phyloP scores from a whole-genome alignment of 2,113 vertebrate species.

The Erythrocercus mccallii region DNA sequence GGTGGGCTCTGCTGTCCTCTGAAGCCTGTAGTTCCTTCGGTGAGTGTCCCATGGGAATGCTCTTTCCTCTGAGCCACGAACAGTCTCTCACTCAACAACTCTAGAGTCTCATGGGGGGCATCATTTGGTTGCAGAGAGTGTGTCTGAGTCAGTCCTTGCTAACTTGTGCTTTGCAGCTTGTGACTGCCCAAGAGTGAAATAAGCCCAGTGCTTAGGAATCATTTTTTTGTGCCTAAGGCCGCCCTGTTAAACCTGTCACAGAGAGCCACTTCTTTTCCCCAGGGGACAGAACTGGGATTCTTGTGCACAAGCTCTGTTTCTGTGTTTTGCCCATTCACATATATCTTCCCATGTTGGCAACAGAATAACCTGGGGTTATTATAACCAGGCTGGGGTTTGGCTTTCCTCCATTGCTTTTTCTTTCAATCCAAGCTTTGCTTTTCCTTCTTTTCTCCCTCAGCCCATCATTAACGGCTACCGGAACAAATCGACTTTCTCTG shows the following conservation, averaged over 20 bases:
- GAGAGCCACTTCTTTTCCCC: not conserved
- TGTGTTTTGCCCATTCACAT: not conserved
- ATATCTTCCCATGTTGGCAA: not conserved
- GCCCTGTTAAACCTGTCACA: not conserved
- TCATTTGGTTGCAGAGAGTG: not conserved
- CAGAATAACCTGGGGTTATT: no score
- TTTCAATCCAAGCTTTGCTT: not conserved
- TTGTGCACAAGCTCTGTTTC: accelerated
- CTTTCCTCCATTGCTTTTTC: not conserved
- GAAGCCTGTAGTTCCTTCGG: conserved; percentile 73
- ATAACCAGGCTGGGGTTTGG: not conserved
- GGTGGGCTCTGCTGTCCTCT: conserved; percentile 71
- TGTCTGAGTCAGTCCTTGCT: not conserved
- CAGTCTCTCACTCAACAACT: not conserved
- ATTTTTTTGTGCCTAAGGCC: not conserved
- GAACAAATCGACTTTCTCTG: conserved; percentile 88
- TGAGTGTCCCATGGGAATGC: not conserved
- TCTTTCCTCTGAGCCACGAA: not conserved
- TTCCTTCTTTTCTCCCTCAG: conserved; percentile 14
- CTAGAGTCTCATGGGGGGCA: not conserved
- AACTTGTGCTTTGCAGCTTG: not conserved
- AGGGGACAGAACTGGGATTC: not conserved
- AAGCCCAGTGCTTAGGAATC: not conserved
- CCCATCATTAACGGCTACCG: conserved; percentile 77
- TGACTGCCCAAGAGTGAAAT: not conserved